These are phyloP conservation scores for Andrena hattorfiana DNA, from an alignment of 2,888 invertebrate genomes.

Conservation along the genomic window DNA sequence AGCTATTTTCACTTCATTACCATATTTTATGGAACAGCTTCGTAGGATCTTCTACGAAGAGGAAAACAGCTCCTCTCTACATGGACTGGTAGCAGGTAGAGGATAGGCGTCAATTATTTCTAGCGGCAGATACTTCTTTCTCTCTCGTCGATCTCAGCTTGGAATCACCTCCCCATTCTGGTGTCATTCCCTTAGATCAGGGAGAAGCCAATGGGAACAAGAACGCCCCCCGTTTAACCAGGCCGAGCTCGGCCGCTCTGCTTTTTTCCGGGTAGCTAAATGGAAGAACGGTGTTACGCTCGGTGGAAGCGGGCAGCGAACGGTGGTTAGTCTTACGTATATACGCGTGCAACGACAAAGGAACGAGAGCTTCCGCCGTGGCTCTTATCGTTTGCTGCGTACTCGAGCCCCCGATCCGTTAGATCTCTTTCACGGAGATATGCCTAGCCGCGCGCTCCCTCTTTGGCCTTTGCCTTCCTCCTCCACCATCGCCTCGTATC, in stretches of 20 bases:
- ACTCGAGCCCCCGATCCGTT: slow-evolving; percentile 69
- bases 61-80: too few relatives aligned
- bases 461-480: slow-evolving; percentile 69
- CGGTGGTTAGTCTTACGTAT: slow-evolving; percentile 74
- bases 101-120: not conserved
- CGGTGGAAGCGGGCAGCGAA: slow-evolving; percentile 70
- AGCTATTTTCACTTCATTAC: too few relatives aligned
- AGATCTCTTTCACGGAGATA: slow-evolving; percentile 73
- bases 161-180: not conserved
- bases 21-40: too few relatives aligned
- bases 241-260: slow-evolving; percentile 43
- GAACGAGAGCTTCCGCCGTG: slow-evolving; percentile 75
- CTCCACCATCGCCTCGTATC: slow-evolving; percentile 34
- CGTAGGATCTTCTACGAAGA: too few relatives aligned
- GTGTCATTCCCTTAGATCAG: slow-evolving; percentile 15
- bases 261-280: slow-evolving; percentile 81
- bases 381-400: slow-evolving; percentile 71
- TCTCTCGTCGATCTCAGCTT: slow-evolving; percentile 15
- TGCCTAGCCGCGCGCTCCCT: slow-evolving; percentile 48
- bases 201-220: slow-evolving; percentile 25
- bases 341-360: slow-evolving; percentile 74
- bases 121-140: not conserved
- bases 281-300: slow-evolving; percentile 83
- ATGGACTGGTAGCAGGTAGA: too few relatives aligned
- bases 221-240: slow-evolving; percentile 36